Conservation (phyloP, 1,140 invertebrate species). For the Hyphantria cunea region DNA sequence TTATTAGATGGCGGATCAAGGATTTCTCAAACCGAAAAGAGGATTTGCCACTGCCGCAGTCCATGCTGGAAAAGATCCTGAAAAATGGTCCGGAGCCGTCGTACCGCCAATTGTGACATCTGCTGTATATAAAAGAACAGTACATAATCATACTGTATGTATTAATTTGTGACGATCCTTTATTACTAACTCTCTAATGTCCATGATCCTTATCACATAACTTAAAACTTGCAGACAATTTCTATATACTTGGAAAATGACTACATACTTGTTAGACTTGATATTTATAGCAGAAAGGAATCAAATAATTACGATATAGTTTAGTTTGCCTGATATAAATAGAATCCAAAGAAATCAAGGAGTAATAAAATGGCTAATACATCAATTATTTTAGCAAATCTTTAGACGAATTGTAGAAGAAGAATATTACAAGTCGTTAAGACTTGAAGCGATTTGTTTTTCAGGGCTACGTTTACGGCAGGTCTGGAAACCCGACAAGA, state of each 20-base stretch:
- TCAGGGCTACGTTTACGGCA: neutral
- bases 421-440: too few species aligned
- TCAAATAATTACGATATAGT: too few species aligned
- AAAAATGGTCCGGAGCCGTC: constrained; percentile 3
- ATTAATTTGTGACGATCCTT: neutral
- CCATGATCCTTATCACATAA: too few species aligned
- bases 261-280: too few species aligned
- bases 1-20: neutral
- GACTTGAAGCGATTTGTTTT: neutral
- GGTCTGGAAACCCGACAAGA: constrained; percentile 95
- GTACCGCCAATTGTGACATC: neutral
- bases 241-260: too few species aligned
- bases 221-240: too few species aligned
- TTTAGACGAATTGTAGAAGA: too few species aligned
- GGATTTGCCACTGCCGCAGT: neutral
- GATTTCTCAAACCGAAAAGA: neutral
- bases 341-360: too few species aligned
- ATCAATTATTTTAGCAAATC: too few species aligned
- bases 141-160: neutral
- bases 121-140: neutral
- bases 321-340: neutral
- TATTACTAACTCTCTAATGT: neutral
- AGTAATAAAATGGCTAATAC: too few species aligned
- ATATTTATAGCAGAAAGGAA: too few species aligned
- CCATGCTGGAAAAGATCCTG: neutral